A percentile compares a stretch with the other conserved stretches of the same genome.
phyloP scores from a whole-genome alignment of 2,113 vertebrate species.

The Diadophis punctatus region DNA sequence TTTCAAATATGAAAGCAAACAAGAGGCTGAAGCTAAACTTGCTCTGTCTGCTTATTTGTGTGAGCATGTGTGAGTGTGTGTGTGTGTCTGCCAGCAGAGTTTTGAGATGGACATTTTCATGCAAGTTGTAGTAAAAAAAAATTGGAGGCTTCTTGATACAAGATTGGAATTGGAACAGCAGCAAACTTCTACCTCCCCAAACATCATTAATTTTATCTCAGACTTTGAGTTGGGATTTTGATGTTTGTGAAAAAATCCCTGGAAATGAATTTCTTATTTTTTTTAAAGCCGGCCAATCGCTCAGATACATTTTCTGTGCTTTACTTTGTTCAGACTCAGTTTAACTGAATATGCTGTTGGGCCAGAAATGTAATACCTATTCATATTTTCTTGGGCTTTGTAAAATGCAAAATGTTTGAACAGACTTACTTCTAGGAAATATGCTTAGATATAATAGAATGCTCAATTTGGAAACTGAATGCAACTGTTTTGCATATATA shows the following conservation, averaged over 20 bases:
- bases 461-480: not conserved
- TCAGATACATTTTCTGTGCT: slow-evolving; percentile 53
- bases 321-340: slow-evolving; percentile 52
- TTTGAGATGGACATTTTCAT: not conserved
- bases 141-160: slow-evolving; percentile 8
- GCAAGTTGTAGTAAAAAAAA: not conserved
- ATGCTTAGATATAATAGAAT: not conserved
- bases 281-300: slow-evolving; percentile 38
- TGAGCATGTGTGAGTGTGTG: not conserved
- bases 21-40: slow-evolving; percentile 31
- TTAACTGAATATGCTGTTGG: slow-evolving; percentile 53
- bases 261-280: slow-evolving; percentile 48
- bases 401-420: not conserved
- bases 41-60: not conserved
- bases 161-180: not conserved
- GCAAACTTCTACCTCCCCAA: not conserved
- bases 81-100: not conserved
- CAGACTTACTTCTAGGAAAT: not conserved
- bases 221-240: slow-evolving; percentile 46
- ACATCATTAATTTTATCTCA: slow-evolving; percentile 40
- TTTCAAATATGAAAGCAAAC: slow-evolving; percentile 10
- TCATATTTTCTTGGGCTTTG: slow-evolving; percentile 33
- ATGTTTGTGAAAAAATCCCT: slow-evolving; percentile 47
- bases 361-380: slow-evolving; percentile 46
- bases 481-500: not conserved